Conservation (phyloP, 2,888 invertebrate species). For the Polyommatus icarus region DNA sequence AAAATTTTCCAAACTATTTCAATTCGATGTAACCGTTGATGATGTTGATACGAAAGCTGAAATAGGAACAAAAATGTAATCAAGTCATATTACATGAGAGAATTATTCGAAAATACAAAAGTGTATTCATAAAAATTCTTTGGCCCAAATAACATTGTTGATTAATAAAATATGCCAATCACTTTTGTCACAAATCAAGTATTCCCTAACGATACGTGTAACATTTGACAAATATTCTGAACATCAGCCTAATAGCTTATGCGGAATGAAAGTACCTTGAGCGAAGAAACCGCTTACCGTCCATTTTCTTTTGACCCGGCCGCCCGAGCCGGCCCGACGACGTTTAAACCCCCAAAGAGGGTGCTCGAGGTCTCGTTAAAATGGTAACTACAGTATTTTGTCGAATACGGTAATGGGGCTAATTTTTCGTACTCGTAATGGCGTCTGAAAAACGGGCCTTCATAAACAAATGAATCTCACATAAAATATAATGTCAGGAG, state of each 20-base stretch:
- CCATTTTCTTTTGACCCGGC: conserved; percentile 38
- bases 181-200: neutral
- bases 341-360: conserved; percentile 32
- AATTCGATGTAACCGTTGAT: too few relatives aligned
- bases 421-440: conserved; percentile 57
- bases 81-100: neutral
- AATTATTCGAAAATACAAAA: neutral
- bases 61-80: neutral
- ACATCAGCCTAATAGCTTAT: conserved; percentile 45
- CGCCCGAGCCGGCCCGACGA: too few relatives aligned
- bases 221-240: conserved; percentile 35
- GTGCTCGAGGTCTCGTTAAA: conserved; percentile 41
- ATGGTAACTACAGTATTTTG: conserved; percentile 45
- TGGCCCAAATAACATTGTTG: neutral
- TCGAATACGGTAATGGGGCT: conserved; percentile 56
- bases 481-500: conserved; percentile 43
- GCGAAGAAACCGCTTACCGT: conserved; percentile 42
- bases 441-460: conserved; percentile 52
- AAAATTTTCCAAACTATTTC: too few relatives aligned
- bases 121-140: neutral
- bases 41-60: neutral
- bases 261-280: conserved; percentile 45
- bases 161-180: neutral
- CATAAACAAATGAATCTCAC: conserved; percentile 48
- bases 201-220: conserved; percentile 26